Evolutionary conservation across 2,888 invertebrate genomes (phyloP).

Genomic region (Augochlorella aurata): DNA sequence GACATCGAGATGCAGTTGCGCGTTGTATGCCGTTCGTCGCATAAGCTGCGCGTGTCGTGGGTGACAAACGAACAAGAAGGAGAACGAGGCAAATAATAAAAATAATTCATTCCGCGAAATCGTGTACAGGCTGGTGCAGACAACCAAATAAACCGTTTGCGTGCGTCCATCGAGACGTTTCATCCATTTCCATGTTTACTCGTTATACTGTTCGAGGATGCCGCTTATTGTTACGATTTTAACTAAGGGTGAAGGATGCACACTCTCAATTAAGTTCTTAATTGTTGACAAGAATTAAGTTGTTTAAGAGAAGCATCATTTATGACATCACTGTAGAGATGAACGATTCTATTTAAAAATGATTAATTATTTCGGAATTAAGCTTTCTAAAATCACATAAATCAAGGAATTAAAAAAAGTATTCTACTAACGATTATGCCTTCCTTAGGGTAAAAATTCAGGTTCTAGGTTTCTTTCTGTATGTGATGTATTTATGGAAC

Average conservation of each 20-base stretch:
- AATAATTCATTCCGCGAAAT: constrained; percentile 56
- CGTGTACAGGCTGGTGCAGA: constrained; percentile 15
- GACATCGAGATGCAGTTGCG: constrained; percentile 35
- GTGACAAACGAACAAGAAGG: constrained; percentile 37
- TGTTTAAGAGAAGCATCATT: too few species aligned
- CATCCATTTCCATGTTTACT: constrained; percentile 38
- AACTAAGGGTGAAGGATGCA: not conserved
- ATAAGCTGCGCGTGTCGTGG: constrained; percentile 52
- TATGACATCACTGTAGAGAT: too few species aligned
- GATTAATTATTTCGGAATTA: too few species aligned
- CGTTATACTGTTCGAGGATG: constrained; percentile 5
- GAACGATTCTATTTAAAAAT: too few species aligned
- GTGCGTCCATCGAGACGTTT: constrained; percentile 3
- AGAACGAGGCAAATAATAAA: constrained; percentile 54
- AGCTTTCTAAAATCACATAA: too few species aligned
- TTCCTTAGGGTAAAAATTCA: too few species aligned
- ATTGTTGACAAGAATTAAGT: too few species aligned
- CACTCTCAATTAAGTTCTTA: too few species aligned
- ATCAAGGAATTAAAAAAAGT: too few species aligned
- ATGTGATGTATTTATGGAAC: too few species aligned
- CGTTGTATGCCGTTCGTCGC: constrained; percentile 51
- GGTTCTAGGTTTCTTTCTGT: too few species aligned
- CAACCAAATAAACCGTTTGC: constrained; percentile 28
- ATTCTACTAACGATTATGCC: too few species aligned
- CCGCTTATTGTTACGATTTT: constrained; percentile 1